Base-by-base conservation (phyloP, 2,888 invertebrate genomes). In the Erebia epiphron region DNA sequence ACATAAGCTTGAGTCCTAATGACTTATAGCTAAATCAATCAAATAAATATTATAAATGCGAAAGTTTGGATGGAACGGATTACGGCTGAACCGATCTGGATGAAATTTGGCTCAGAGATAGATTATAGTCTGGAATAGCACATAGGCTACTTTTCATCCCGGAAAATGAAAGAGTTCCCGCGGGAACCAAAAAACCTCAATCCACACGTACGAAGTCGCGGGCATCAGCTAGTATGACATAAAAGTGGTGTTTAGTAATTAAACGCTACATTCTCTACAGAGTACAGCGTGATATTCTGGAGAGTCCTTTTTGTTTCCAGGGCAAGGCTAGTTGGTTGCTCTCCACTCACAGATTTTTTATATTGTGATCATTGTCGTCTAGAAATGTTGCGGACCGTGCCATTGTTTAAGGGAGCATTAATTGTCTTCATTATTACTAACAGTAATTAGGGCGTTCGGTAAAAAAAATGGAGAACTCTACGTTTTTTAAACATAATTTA, bases 291-390 rank as follows among this genome's bases (percentile, higher is more conserved):
- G 83, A 86, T 85, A 85, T 84, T 85, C 81, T 85, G 26, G 26
- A 80, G 79, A 81, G 83, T 84, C 78, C 82, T 84, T 85, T 85
- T 83, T 79, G 82, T 89, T 83, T 84, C 80, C 82, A 80, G 79
- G 79, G 77, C 70, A 81, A 83, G 82, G 82, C 80, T 82, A 80
- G 80, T 79, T 83, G 82, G 86, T 87, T 86, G 85, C 79, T 73
- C 76, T 77, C 73, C 69, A 75, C 78, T 73, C 79, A 79, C 78
- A 76, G 76, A 80, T 80, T 83, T 82, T 83, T 79, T 84, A 80
- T 83, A 80, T 84, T 85, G 81, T 79, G 77, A 76, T 81, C 77
- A 80, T 80, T 82, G 79, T 80, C 80, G 78, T 78, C 76, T 71
- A 68, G 71, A 72, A 76, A 76, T 76, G 75, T 75, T 76, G 75